Evolutionary conservation across 2,797 vertebrate genomes (phyloP).

Genomic region (Coccyzus lansbergi): DNA sequence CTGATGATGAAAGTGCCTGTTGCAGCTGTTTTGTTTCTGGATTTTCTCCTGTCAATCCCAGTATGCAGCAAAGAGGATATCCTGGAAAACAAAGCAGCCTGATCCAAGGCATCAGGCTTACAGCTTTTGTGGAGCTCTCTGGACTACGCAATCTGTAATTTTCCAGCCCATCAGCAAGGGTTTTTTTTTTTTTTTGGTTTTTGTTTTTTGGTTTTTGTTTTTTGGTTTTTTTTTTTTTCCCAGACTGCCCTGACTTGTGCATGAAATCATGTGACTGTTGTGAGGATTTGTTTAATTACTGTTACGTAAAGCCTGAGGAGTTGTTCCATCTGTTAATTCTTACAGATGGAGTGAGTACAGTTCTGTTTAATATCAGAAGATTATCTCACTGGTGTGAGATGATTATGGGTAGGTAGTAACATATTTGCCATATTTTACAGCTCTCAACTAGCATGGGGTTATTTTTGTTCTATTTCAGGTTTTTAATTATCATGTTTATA

Average conservation of each 20-base stretch:
- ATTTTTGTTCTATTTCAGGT: background rate
- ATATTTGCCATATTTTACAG: background rate
- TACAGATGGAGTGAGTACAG: constrained; percentile 3
- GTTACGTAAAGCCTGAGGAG: constrained; percentile 46
- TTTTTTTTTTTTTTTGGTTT: too few relatives aligned
- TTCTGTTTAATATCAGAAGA: constrained; percentile 26
- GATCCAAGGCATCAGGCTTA: background rate
- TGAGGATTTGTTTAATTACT: constrained; percentile 68
- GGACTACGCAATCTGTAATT: background rate
- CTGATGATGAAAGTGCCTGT: background rate
- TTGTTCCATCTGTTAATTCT: constrained; percentile 68
- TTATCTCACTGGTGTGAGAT: constrained; percentile 31
- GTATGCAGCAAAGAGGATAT: background rate
- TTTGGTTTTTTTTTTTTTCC: background rate
- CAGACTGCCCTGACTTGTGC: background rate
- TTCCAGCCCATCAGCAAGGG: background rate
- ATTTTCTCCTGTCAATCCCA: background rate
- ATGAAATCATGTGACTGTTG: constrained; percentile 24
- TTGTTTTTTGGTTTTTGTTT: too few relatives aligned
- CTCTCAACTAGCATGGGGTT: background rate
- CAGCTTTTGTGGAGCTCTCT: accelerated
- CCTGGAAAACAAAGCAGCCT: background rate
- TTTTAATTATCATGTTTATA: background rate
- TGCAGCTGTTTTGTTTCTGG: background rate
- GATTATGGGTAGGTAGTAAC: background rate